Conservation (phyloP, 30 jellyfish, hydroid and myxozoan species). For the Aurelia coerulea region DNA sequence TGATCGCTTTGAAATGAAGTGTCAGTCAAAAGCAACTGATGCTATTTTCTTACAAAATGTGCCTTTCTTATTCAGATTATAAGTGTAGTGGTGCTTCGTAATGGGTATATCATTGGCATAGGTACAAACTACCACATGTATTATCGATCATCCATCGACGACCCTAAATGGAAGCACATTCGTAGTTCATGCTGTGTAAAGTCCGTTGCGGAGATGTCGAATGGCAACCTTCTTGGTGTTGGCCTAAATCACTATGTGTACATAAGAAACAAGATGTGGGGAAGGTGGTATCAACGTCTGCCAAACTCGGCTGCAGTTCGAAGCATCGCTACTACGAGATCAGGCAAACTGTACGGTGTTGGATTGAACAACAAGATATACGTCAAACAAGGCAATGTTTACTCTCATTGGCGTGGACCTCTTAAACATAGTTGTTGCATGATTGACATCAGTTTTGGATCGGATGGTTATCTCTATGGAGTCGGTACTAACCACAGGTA, state of each 20-base stretch:
- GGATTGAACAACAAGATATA: conserved; percentile 7
- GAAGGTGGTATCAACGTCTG: conserved; percentile 9
- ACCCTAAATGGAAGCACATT: conserved; percentile 10
- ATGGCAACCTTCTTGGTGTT: conserved; percentile 48
- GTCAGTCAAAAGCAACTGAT: no score
- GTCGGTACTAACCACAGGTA: conserved; percentile 39
- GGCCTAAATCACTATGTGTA: conserved; percentile 9
- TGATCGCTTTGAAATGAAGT: no score
- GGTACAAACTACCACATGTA: conserved; percentile 18
- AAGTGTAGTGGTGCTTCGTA: neutral
- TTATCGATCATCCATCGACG: neutral
- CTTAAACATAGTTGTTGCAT: conserved; percentile 3
- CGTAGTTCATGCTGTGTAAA: conserved; percentile 43
- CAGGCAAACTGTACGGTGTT: conserved; percentile 8
- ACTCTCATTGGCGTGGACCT: conserved; percentile 40
- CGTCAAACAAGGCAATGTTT: neutral
- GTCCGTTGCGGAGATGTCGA: conserved; percentile 25
- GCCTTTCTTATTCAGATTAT: conserved; percentile 21
- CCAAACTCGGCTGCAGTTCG: conserved; percentile 16
- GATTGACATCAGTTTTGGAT: conserved; percentile 11
- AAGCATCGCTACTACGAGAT: neutral
- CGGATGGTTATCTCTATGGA: conserved; percentile 55
- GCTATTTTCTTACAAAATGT: no score
- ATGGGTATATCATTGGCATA: conserved; percentile 36
- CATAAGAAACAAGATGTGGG: neutral